phyloP scores from a whole-genome alignment of 2,113 vertebrate species.

The Tricholaema leucomelas region DNA sequence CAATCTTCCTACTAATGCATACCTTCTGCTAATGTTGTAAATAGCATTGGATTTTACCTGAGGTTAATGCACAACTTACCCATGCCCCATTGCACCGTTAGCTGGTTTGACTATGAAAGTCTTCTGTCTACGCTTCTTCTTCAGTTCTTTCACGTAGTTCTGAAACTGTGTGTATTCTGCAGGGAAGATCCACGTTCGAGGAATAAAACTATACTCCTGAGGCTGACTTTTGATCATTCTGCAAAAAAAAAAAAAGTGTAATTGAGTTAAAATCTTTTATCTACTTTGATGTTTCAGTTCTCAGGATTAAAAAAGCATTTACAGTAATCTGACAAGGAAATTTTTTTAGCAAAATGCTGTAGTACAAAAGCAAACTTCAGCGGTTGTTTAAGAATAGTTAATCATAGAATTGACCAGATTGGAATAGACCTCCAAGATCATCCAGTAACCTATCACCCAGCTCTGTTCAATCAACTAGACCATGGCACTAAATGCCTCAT shows the following conservation, averaged over 20 bases:
- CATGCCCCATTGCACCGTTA: conserved; percentile 98
- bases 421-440: too few relatives aligned
- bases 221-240: conserved; percentile 97
- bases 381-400: not conserved
- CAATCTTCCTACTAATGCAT: not conserved
- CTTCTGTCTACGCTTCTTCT: conserved; percentile 94
- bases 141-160: conserved; percentile 95
- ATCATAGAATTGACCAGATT: too few relatives aligned
- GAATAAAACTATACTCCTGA: conserved; percentile 95
- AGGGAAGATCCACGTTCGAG: conserved; percentile 97
- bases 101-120: conserved; percentile 98
- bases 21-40: not conserved
- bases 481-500: too few relatives aligned
- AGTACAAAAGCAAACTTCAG: not conserved
- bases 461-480: too few relatives aligned
- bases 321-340: not conserved
- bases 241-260: conserved; percentile 34
- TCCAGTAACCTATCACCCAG: too few relatives aligned
- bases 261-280: not conserved
- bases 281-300: not conserved
- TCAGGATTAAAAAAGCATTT: not conserved
- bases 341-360: not conserved
- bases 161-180: conserved; percentile 97
- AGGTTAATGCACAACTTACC: conserved; percentile 79
- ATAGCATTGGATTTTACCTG: not conserved